Base-by-base conservation (phyloP, 2,113 vertebrate species). In the Nettapus auritus region DNA sequence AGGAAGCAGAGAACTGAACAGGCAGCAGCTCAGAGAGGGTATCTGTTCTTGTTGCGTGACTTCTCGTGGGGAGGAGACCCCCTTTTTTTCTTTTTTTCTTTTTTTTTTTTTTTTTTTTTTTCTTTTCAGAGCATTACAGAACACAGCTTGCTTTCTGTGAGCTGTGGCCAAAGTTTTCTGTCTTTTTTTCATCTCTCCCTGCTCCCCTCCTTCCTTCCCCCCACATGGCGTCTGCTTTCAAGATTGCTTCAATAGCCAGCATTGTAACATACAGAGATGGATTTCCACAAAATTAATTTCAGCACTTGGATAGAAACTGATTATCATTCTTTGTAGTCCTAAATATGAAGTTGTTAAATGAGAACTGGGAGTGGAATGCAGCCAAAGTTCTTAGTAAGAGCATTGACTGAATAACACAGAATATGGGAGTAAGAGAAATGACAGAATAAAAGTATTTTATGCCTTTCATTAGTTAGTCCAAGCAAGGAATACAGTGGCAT, bases 271-370 rank as follows among this genome's bases (percentile, higher is more conserved):
- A 50, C 62, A 87, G 62, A 82, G 77, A 93, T 92, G 66, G 66
- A 94, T 88, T 96, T 88, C 71, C 38, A 79, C 67, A 46, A 95
- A 89, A 91, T 83, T 76, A 82, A 92, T 96, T 96, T 96, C 94
- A 95, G 86, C 7, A 17, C 86, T 82, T 85, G 86, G 93, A 70
- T 78, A 79, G 82, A 96, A 93, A 88, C 68, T 85, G 57, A 83
- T 92, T 67, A 75, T 52, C 91, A 42, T 20, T 96, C 93, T 95
- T 96, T 93, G 81, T 93, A 82, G 91, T 91, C 33, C 70, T 88
- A 40, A 11, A 88, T 36, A 94, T 94, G 94, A 94, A 86, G 69
- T 88, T 66, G 94, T 91, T 83, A 73, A 93, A 86, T 78, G 83
- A 80, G 74, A 74, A 56, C 79, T 62, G 3, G 0, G 28, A 25